Percentiles rank a stretch among this genome's conserved stretches.
These are phyloP conservation scores for Vulpes ferrilata DNA, from an alignment of 2,113 vertebrate genomes.

Conservation along the genomic window DNA sequence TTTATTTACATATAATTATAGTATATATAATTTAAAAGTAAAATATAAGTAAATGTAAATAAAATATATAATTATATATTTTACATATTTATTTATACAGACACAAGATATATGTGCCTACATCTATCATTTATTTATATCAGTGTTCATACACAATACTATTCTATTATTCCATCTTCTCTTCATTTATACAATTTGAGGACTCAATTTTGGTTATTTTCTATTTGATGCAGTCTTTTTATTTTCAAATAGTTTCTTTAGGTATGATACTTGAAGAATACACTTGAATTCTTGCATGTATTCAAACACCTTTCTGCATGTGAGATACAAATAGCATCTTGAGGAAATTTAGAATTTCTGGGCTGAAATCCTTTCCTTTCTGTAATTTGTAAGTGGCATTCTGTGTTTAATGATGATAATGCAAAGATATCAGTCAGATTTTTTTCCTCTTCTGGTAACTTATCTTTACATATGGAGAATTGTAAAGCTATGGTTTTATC, in stretches of 20 bases:
- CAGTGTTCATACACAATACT: background rate
- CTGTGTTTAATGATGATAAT: background rate
- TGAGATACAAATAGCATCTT: background rate
- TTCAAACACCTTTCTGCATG: background rate
- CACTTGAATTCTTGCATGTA: background rate
- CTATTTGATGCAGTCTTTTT: background rate
- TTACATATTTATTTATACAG: background rate
- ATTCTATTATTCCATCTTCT: background rate
- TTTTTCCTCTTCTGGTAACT: background rate
- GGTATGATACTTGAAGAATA: background rate
- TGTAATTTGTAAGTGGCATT: background rate
- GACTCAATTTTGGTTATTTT: background rate
- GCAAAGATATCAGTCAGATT: background rate
- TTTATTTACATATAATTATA: background rate
- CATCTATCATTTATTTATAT: background rate
- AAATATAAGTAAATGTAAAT: background rate
- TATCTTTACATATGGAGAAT: background rate
- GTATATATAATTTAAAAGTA: background rate
- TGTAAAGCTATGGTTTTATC: background rate
- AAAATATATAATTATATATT: background rate
- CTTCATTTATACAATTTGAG: background rate
- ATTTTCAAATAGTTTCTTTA: background rate
- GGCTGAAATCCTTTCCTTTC: background rate
- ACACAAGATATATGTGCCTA: background rate
- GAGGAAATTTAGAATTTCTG: background rate